Evolutionary conservation across 2,888 invertebrate genomes (phyloP).

Genomic region (Diaprepes abbreviatus): DNA sequence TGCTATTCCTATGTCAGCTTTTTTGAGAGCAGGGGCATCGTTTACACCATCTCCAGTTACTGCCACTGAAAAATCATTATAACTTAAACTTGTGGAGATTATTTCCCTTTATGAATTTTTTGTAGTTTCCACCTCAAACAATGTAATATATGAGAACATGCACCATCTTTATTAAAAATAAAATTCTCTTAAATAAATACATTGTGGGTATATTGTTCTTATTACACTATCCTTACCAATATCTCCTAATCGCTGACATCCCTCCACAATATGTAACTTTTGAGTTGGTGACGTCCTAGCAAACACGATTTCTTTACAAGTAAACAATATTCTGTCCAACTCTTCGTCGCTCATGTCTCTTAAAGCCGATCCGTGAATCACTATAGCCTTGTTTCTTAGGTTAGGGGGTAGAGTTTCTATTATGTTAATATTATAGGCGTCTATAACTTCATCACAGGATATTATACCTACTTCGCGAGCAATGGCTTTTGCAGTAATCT

Average conservation of each 20-base stretch:
- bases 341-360: constrained; percentile 67
- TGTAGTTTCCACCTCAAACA: too few relatives aligned
- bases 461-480: constrained; percentile 83
- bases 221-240: constrained; percentile 67
- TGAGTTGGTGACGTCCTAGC: constrained; percentile 73
- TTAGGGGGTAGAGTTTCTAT: constrained; percentile 60
- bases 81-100: too few relatives aligned
- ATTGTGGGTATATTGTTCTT: too few relatives aligned
- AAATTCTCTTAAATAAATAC: too few relatives aligned
- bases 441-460: constrained; percentile 66
- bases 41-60: constrained; percentile 93
- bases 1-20: constrained; percentile 85
- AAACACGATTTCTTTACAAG: constrained; percentile 76
- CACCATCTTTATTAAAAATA: too few relatives aligned
- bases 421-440: constrained; percentile 59
- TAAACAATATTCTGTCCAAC: constrained; percentile 71
- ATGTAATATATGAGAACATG: too few relatives aligned
- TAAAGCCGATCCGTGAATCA: constrained; percentile 70
- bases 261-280: constrained; percentile 79
- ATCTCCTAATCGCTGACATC: constrained; percentile 82
- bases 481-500: constrained; percentile 82
- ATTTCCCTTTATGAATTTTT: too few relatives aligned
- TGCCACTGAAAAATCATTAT: constrained; percentile 77
- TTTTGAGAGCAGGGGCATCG: constrained; percentile 87
- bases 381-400: constrained; percentile 68